These are phyloP conservation scores for Pristis pectinata DNA, from an alignment of 2,797 vertebrate species.

Conservation along the genomic window DNA sequence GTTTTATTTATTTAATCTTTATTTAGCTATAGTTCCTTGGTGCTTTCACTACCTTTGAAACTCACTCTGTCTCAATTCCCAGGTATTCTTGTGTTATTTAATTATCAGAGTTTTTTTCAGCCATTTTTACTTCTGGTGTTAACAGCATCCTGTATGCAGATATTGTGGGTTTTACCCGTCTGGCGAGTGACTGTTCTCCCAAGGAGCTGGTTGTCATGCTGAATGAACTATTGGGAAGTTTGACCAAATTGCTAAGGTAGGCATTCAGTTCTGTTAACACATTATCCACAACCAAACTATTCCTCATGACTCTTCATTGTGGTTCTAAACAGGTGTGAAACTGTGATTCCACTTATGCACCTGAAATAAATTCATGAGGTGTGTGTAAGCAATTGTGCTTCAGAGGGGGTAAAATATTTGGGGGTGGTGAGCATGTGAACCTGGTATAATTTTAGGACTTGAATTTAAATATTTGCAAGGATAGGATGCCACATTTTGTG, in stretches of 20 bases:
- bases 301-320: neutral
- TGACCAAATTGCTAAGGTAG: conserved; percentile 96
- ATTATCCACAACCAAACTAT: neutral
- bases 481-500: neutral
- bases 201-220: conserved; percentile 94
- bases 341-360: neutral
- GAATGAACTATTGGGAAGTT: conserved; percentile 95
- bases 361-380: neutral
- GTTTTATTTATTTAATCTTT: neutral
- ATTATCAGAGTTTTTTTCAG: neutral
- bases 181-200: conserved; percentile 97
- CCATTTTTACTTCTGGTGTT: conserved; percentile 1
- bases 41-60: no score
- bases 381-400: neutral
- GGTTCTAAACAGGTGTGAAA: no score
- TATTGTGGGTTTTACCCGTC: conserved; percentile 89
- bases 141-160: conserved; percentile 92
- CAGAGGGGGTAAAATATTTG: neutral
- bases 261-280: conserved; percentile 37
- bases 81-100: neutral
- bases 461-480: neutral
- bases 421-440: no score
- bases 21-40: no score
- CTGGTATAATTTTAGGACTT: neutral
- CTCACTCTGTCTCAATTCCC: neutral